Evolutionary conservation across 2,113 vertebrate species (phyloP), one percentile per base, ranked within the genome.

Genomic region (Gymnocephalus cernua): DNA sequence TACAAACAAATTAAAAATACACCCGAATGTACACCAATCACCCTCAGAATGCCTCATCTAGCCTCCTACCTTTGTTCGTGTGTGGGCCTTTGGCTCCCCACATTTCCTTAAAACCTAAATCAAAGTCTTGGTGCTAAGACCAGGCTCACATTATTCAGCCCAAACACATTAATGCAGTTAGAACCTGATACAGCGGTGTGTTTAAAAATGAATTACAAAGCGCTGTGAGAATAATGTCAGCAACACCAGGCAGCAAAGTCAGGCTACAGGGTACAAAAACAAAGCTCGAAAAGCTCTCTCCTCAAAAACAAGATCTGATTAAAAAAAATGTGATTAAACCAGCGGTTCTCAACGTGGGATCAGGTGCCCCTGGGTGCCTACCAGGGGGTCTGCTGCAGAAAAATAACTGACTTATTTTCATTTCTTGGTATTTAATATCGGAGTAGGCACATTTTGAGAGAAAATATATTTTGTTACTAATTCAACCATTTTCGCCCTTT

Each of bases 141-240:
- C 45, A 48, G 70, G 23, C 54, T 35, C 45, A 65, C 47, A 21
- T 81, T 68, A 80, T 82, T 80, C 73, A 83, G 47, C 74, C 48
- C 69, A 84, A 88, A 88, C 82, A 86, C 84, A 87, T 86, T 73
- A 78, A 89, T 81, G 68, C 86, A 78, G 79, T 48, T 35, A 59
- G 65, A 83, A 92, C 63, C 77, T 79, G 86, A 93, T 86, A 65
- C 77, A 27, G 62, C 8, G 1, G 7, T 4, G 50, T 66, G 85
- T 82, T 88, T 85, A 45, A 82, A 86, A 73, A 74, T 0, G 75
- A 73, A 84, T 87, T 57, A 86, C 61, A 63, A 77, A 87, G 71
- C 32, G 84, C 38, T 41, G 77, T 32, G 72, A 45, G 77, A 47
- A 64, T 69, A 75, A 81, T n/a, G 72, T 68, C 62, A 44, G 68